phyloP scores from a whole-genome alignment of 2,113 vertebrate species.

The Xiphophorus hellerii region DNA sequence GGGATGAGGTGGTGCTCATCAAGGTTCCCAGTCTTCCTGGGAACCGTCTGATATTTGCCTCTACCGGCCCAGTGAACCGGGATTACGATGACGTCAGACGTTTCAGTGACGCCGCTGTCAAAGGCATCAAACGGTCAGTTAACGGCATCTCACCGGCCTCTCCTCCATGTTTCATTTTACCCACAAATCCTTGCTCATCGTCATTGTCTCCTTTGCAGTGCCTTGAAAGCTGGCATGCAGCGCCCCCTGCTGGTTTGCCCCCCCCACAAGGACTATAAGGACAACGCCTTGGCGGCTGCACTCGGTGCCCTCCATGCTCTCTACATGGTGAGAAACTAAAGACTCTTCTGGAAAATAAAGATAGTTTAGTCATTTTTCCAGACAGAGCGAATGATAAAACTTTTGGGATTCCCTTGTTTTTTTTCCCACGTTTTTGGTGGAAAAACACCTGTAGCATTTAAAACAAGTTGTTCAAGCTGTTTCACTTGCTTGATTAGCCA shows the following conservation, averaged over 20 bases:
- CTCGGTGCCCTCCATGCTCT: slow-evolving; percentile 83
- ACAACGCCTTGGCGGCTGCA: slow-evolving; percentile 70
- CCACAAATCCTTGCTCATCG: not conserved
- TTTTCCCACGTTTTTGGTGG: too few species aligned
- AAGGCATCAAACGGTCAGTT: slow-evolving; percentile 73
- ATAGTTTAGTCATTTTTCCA: not conserved
- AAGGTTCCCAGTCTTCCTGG: slow-evolving; percentile 79
- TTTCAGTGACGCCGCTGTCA: slow-evolving; percentile 79
- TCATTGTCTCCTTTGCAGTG: slow-evolving; percentile 58
- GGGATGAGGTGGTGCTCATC: slow-evolving; percentile 77
- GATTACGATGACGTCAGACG: slow-evolving; percentile 83
- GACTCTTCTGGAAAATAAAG: not conserved
- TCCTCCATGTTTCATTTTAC: not conserved
- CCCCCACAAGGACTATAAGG: slow-evolving; percentile 72
- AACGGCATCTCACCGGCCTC: not conserved
- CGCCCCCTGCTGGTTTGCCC: slow-evolving; percentile 83
- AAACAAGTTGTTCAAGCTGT: not conserved
- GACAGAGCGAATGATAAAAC: too few species aligned
- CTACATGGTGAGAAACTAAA: slow-evolving; percentile 76
- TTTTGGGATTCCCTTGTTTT: too few species aligned
- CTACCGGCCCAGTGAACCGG: slow-evolving; percentile 81
- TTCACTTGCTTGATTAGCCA: not conserved
- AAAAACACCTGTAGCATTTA: too few species aligned
- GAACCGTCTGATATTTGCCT: slow-evolving; percentile 79
- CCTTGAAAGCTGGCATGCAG: slow-evolving; percentile 81